Percentiles rank a stretch among this genome's conserved stretches.
phyloP scores from a whole-genome alignment of 2,113 vertebrate species.

The Triplophysa tibetana region DNA sequence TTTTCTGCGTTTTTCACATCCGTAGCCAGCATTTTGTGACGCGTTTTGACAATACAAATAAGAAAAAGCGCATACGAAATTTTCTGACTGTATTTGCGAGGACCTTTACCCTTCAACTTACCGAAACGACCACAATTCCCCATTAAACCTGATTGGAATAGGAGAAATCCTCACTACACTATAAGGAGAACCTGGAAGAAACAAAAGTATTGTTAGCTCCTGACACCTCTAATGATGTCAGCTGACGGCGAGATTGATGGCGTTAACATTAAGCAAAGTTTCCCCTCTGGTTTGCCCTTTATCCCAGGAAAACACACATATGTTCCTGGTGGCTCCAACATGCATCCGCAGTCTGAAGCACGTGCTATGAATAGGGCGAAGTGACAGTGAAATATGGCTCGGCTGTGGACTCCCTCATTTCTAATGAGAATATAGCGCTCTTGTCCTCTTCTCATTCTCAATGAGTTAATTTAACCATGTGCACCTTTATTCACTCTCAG shows the following conservation, averaged over 20 bases:
- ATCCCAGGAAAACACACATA: slow-evolving; percentile 36
- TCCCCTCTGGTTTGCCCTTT: slow-evolving; percentile 43
- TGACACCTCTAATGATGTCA: slow-evolving; percentile 36
- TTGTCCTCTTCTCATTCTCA: slow-evolving; percentile 49
- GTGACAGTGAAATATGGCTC: slow-evolving; percentile 57
- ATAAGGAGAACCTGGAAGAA: not conserved
- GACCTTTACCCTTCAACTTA: no score
- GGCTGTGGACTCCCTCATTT: slow-evolving; percentile 49
- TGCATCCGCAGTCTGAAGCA: slow-evolving; percentile 35
- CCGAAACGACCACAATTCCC: not conserved
- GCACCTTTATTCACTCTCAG: slow-evolving; percentile 66
- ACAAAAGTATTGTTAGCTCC: not conserved
- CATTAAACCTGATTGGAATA: not conserved
- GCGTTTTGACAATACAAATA: no score
- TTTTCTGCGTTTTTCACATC: no score
- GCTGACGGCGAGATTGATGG: slow-evolving; percentile 43
- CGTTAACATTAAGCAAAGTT: slow-evolving; percentile 47
- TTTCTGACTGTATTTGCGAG: no score
- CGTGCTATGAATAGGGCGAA: slow-evolving; percentile 57
- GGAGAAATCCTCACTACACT: not conserved
- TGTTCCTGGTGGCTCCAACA: slow-evolving; percentile 36
- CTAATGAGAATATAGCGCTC: slow-evolving; percentile 59
- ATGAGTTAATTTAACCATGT: slow-evolving; percentile 52
- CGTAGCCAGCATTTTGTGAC: no score
- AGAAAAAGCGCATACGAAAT: no score